Percentiles rank a stretch among this genome's conserved stretches.
phyloP scores from a whole-genome alignment of 1,140 invertebrate species.

The Eciton burchellii region DNA sequence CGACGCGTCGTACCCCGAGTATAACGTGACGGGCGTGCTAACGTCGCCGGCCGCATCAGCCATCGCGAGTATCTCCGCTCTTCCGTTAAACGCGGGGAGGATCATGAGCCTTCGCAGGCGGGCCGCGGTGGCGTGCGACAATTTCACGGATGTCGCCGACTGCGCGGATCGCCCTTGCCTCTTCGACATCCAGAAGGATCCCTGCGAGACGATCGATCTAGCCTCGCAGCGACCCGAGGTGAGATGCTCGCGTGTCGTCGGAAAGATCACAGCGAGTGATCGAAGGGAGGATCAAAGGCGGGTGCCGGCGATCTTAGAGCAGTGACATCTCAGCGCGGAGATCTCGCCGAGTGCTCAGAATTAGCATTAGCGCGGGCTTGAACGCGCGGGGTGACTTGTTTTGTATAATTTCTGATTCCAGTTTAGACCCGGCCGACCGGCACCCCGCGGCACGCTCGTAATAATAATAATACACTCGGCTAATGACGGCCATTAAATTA shows the following conservation, averaged over 20 bases:
- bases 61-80: conserved; percentile 56
- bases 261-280: no score
- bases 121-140: conserved; percentile 71
- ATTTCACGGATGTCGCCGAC: conserved; percentile 21
- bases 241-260: neutral
- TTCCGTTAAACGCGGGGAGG: neutral
- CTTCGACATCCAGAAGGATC: conserved; percentile 80
- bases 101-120: conserved; percentile 67
- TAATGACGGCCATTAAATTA: neutral
- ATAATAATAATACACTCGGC: neutral
- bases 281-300: no score
- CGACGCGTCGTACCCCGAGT: conserved; percentile 68
- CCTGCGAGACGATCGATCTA: conserved; percentile 80
- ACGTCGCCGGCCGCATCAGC: conserved; percentile 70
- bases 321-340: no score
- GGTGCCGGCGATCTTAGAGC: no score
- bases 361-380: no score
- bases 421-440: no score
- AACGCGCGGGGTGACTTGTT: no score
- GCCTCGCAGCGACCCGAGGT: conserved; percentile 73
- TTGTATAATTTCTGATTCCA: no score
- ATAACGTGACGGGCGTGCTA: conserved; percentile 67
- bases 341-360: no score
- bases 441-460: neutral
- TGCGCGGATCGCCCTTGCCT: conserved; percentile 76